Evolutionary conservation across 1,140 invertebrate genomes (phyloP).

Genomic region (Bombus huntii): DNA sequence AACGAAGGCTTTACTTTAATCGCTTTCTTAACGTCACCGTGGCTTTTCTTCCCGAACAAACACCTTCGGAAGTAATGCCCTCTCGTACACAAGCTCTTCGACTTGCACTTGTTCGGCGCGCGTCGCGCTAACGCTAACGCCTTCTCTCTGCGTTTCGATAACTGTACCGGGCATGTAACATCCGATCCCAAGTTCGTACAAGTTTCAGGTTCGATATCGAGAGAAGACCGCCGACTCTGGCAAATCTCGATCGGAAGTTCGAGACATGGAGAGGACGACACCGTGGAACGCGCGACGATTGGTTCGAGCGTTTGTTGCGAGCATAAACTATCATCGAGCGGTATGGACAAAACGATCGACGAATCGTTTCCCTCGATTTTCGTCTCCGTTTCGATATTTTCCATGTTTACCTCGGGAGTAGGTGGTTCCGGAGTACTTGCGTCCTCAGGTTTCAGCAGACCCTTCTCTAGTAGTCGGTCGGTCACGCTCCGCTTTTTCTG

Average conservation of each 20-base stretch:
- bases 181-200: not conserved
- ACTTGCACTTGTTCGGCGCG: constrained; percentile 18
- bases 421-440: constrained; percentile 69
- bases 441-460: constrained; percentile 72
- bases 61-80: constrained; percentile 34
- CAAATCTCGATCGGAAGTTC: not conserved
- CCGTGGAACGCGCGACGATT: constrained; percentile 11
- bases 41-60: not conserved
- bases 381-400: constrained; percentile 40
- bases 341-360: not conserved
- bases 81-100: constrained; percentile 7
- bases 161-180: not conserved
- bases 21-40: constrained; percentile 26
- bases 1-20: constrained; percentile 11
- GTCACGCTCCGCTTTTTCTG: constrained; percentile 79
- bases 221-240: not conserved
- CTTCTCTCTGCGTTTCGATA: constrained; percentile 4
- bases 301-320: not conserved
- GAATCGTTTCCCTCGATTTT: constrained; percentile 38
- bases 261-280: not conserved
- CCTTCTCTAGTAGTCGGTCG: constrained; percentile 75
- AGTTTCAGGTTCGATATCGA: constrained; percentile 1
- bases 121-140: not conserved
- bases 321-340: not conserved
- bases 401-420: constrained; percentile 73